These are phyloP conservation scores for Aphaenogaster floridana DNA, from an alignment of 1,140 invertebrate genomes.

Conservation along the genomic window DNA sequence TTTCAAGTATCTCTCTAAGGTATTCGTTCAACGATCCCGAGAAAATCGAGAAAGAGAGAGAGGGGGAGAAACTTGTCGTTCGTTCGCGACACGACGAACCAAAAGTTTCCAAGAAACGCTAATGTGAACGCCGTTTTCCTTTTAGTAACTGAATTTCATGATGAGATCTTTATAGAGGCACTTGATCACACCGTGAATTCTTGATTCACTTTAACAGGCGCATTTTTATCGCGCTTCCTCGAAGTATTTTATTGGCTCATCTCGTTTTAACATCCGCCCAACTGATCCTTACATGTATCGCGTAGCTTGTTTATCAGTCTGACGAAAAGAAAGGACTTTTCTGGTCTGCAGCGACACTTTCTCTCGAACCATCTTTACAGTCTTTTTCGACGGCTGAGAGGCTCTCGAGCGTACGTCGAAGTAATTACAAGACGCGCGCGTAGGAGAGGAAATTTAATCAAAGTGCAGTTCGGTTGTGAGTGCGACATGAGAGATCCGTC, in stretches of 20 bases:
- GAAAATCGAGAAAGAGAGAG: neutral
- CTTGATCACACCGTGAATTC: constrained; percentile 7
- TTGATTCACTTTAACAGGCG: constrained; percentile 21
- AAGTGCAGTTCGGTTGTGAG: constrained; percentile 2
- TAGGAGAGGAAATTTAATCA: constrained; percentile 19
- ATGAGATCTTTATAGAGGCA: constrained; percentile 19
- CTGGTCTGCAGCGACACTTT: neutral
- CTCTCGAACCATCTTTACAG: neutral
- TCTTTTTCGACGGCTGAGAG: neutral
- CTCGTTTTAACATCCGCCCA: neutral
- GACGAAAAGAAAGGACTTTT: constrained; percentile 1
- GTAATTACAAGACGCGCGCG: constrained; percentile 26
- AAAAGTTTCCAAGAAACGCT: neutral
- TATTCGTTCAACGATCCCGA: neutral
- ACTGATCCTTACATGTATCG: neutral
- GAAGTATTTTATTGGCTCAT: constrained; percentile 3
- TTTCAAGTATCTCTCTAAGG: neutral
- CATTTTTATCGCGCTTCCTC: neutral
- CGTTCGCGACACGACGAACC: neutral
- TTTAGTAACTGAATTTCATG: constrained; percentile 17
- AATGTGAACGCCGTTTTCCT: neutral
- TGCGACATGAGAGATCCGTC: constrained; percentile 8
- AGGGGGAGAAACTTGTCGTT: neutral
- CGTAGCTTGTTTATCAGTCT: neutral
- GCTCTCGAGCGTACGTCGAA: neutral